phyloP scores from a whole-genome alignment of 2,113 vertebrate species.

The Phrynosoma blainvillii region DNA sequence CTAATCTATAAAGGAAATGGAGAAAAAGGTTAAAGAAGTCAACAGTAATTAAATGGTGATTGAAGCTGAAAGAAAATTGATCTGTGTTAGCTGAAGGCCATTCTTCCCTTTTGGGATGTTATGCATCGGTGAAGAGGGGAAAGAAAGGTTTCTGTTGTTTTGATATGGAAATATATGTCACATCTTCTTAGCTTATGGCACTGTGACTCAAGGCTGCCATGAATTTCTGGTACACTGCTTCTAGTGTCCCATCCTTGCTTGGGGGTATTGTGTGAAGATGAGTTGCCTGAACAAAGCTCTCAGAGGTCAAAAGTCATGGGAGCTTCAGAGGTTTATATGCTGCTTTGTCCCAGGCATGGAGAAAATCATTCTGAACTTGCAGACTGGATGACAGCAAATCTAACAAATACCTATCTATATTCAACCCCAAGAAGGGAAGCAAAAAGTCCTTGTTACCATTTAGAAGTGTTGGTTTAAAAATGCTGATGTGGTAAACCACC shows the following conservation, averaged over 20 bases:
- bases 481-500: background rate
- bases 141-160: conserved; percentile 74
- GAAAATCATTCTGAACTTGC: conserved; percentile 45
- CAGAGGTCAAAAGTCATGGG: conserved; percentile 70
- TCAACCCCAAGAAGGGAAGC: conserved; percentile 21
- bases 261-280: conserved; percentile 65
- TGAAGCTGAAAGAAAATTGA: conserved; percentile 76
- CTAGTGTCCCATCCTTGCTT: conserved; percentile 61
- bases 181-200: conserved; percentile 70
- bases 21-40: conserved; percentile 75
- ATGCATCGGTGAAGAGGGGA: conserved; percentile 66
- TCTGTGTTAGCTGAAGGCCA: conserved; percentile 76
- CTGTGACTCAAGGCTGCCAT: conserved; percentile 66
- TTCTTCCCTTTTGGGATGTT: conserved; percentile 76
- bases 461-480: background rate
- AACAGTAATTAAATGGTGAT: conserved; percentile 78
- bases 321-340: conserved; percentile 54
- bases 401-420: background rate
- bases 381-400: conserved; percentile 36
- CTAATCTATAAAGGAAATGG: conserved; percentile 73
- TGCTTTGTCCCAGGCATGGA: conserved; percentile 51
- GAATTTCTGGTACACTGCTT: conserved; percentile 62
- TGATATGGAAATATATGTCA: conserved; percentile 74
- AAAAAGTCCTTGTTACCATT: background rate
- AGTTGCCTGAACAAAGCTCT: conserved; percentile 67